Conservation (phyloP, 2,113 vertebrate genomes). For the Apteryx mantelli region DNA sequence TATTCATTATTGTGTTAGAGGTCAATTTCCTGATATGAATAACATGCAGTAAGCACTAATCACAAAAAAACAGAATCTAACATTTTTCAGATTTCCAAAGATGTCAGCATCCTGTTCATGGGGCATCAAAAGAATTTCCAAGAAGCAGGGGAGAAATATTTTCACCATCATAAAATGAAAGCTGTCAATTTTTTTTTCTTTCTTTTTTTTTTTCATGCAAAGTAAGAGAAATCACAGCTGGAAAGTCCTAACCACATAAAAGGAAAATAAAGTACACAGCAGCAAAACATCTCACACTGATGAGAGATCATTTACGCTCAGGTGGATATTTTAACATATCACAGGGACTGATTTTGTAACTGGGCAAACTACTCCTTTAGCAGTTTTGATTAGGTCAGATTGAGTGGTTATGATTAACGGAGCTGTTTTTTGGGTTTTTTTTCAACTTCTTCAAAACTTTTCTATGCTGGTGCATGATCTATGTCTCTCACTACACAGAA, state of each 20-base stretch:
- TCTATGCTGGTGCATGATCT: background rate
- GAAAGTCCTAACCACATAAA: background rate
- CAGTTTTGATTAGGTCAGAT: background rate
- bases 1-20: background rate
- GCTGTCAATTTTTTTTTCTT: background rate
- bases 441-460: background rate
- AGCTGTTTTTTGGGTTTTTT: background rate
- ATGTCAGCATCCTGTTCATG: background rate
- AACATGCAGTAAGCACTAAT: background rate
- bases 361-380: background rate
- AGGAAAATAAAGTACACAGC: background rate
- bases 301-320: slow-evolving; percentile 8
- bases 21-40: background rate
- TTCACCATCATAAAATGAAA: background rate
- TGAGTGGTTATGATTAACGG: background rate
- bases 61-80: background rate
- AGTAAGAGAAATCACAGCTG: background rate
- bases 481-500: background rate
- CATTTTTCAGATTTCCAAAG: background rate
- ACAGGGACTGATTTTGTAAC: background rate
- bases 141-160: background rate
- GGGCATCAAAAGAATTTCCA: background rate
- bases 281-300: background rate
- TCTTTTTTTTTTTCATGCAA: background rate
- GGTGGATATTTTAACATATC: background rate